Percentiles rank a stretch among this genome's conserved stretches.
These are phyloP conservation scores for Limonius californicus DNA, from an alignment of 1,140 invertebrate genomes.

Conservation along the genomic window DNA sequence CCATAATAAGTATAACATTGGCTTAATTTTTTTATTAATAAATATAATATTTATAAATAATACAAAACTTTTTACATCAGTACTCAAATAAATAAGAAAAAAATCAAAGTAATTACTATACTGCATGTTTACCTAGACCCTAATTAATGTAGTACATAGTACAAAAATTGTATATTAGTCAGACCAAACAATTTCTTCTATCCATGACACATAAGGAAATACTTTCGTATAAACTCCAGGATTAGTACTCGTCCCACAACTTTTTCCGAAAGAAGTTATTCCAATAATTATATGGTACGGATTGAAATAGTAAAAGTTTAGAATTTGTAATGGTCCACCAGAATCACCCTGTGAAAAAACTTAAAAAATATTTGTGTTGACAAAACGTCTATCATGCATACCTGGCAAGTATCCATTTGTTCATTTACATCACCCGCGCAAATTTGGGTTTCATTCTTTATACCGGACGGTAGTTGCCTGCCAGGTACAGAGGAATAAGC, in stretches of 20 bases:
- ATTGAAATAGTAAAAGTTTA: no score
- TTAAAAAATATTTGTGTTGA: no score
- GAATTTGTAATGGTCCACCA: conserved; percentile 21
- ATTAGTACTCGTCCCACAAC: conserved; percentile 49
- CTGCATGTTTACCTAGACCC: no score
- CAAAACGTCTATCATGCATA: conserved; percentile 19
- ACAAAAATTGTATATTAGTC: no score
- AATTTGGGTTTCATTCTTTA: neutral
- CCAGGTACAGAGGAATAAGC: neutral
- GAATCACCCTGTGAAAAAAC: conserved; percentile 32
- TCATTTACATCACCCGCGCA: neutral
- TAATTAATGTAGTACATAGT: no score
- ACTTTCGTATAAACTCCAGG: conserved; percentile 65
- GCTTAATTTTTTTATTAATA: no score
- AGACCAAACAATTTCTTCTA: conserved; percentile 57
- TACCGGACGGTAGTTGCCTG: conserved; percentile 1
- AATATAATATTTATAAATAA: no score
- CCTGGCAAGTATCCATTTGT: conserved; percentile 11
- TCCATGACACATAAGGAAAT: conserved; percentile 61
- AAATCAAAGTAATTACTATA: no score
- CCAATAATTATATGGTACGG: conserved; percentile 52
- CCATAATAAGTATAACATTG: no score
- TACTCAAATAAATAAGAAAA: no score
- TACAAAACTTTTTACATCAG: no score
- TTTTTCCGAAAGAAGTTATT: conserved; percentile 59